Base-by-base conservation (phyloP, 2,888 invertebrate genomes). In the Sussaba pulchella region DNA sequence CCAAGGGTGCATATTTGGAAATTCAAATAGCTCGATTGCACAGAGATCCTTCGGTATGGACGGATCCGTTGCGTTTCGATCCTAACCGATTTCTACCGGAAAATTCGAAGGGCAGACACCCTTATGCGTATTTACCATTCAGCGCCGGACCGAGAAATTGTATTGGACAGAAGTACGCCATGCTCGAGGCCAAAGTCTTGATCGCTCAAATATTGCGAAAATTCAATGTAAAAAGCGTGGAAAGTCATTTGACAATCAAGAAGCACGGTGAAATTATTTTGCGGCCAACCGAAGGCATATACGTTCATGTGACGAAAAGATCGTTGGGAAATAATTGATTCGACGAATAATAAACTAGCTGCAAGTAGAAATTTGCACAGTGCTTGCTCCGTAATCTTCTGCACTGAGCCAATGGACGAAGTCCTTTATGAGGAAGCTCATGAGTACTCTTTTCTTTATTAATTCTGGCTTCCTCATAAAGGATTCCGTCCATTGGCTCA, bases 11-110 rank as follows among this genome's bases (percentile, higher is more conserved):
- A 0, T 88, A 87, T 12, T 78, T 93, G 0, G 88, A 86, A 17
- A 88, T 92, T 31, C 89, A 92, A n/a, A 84, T 93, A 41, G 93
- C 93, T 80, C 90, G 93, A 78, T 87, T 93, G 50, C 93, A 94
- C 85, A 92, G 93, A 21, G 91, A 93, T 85, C 92, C 93, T 3
- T 88, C 90, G 2, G 86, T 92, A 39, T 94, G 93, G 86, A 92
- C 93, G 2, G 87, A 94, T 50, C 94, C 94, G 14, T 85, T 91
- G 41, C 89, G 86, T 80, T 93, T 93, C 79, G 91, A 93, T 83
- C 92, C 93, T 0, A 92, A 93, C 52, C 85, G 93, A 76, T 93
- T 93, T 85, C 84, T 92, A 43, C 91, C 92, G 0, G 92, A 92
- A 84, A 92, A 92, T 59, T 83, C 76, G 0, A 71, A 78, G 36